Percentiles rank a stretch among this genome's conserved stretches.
phyloP scores from a whole-genome alignment of 1,140 invertebrate species.

The Aradophagus sp. region DNA sequence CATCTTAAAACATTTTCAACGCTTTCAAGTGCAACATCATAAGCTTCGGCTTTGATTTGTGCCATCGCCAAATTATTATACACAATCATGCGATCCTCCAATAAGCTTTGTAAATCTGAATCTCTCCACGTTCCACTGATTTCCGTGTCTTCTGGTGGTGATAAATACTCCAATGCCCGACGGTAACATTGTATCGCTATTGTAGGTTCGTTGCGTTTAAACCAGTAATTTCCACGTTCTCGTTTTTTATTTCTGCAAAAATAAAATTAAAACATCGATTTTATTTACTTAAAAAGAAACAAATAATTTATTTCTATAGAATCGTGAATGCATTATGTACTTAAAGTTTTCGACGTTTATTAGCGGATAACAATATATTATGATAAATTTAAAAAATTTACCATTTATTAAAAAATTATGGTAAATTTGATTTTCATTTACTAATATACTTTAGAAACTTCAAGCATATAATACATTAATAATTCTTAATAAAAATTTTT shows the following conservation, averaged over 20 bases:
- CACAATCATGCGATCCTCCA: slow-evolving; percentile 87
- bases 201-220: slow-evolving; percentile 83
- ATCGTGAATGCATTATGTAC: too few species aligned
- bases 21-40: slow-evolving; percentile 86
- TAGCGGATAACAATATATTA: too few species aligned
- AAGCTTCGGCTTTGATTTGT: slow-evolving; percentile 89
- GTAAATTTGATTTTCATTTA: too few species aligned
- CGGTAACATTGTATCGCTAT: slow-evolving; percentile 89
- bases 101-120: slow-evolving; percentile 77
- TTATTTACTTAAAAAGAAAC: not conserved
- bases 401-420: too few species aligned
- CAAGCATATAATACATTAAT: too few species aligned
- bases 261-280: too few species aligned
- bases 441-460: too few species aligned
- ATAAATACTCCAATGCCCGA: slow-evolving; percentile 86
- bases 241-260: slow-evolving; percentile 82
- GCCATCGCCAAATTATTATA: slow-evolving; percentile 93
- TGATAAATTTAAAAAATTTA: too few species aligned
- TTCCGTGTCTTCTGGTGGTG: slow-evolving; percentile 78
- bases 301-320: too few species aligned
- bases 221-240: slow-evolving; percentile 92
- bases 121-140: slow-evolving; percentile 68
- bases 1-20: slow-evolving; percentile 86
- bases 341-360: too few species aligned
- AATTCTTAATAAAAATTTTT: too few species aligned